Percentiles rank a stretch among this genome's conserved stretches.
Conservation (phyloP, 1,140 invertebrate species). For the Drosophila pachea region DNA sequence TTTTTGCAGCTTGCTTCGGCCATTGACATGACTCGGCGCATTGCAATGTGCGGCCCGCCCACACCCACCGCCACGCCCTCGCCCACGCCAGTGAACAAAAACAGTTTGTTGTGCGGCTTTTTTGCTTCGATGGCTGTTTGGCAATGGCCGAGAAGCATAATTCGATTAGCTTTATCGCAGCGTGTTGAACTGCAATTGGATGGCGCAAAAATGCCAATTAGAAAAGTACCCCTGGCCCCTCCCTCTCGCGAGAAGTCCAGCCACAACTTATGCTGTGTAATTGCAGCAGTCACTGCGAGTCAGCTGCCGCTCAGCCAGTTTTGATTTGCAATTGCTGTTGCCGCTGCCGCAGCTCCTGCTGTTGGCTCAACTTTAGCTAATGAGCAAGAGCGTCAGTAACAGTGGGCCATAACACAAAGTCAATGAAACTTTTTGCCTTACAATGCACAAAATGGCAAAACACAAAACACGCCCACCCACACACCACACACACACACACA, state of each 20-base stretch:
- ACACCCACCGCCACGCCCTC: neutral
- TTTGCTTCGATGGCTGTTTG: slow-evolving; percentile 35
- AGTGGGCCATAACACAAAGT: slow-evolving; percentile 32
- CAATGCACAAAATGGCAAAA: slow-evolving; percentile 38
- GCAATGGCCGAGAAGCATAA: slow-evolving; percentile 69
- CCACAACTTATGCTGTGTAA: slow-evolving; percentile 25
- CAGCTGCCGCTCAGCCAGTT: slow-evolving; percentile 31
- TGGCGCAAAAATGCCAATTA: slow-evolving; percentile 74
- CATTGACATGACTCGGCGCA: slow-evolving; percentile 62
- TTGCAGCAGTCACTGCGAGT: slow-evolving; percentile 18
- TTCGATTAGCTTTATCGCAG: slow-evolving; percentile 74
- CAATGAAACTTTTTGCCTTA: slow-evolving; percentile 55
- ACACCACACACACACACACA: neutral
- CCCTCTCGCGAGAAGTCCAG: neutral
- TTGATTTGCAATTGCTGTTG: slow-evolving; percentile 33
- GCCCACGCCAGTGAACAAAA: slow-evolving; percentile 13
- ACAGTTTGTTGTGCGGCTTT: slow-evolving; percentile 55
- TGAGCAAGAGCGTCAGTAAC: slow-evolving; percentile 37
- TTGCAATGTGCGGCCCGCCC: slow-evolving; percentile 23
- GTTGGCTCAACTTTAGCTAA: slow-evolving; percentile 51
- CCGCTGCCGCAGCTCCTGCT: slow-evolving; percentile 22
- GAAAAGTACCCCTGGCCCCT: slow-evolving; percentile 49
- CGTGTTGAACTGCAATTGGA: slow-evolving; percentile 70
- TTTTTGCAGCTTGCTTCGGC: slow-evolving; percentile 31
- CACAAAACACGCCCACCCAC: slow-evolving; percentile 40